Evolutionary conservation across 2,113 vertebrate species (phyloP).

Genomic region (Brachyhypopomus occidentalis): DNA sequence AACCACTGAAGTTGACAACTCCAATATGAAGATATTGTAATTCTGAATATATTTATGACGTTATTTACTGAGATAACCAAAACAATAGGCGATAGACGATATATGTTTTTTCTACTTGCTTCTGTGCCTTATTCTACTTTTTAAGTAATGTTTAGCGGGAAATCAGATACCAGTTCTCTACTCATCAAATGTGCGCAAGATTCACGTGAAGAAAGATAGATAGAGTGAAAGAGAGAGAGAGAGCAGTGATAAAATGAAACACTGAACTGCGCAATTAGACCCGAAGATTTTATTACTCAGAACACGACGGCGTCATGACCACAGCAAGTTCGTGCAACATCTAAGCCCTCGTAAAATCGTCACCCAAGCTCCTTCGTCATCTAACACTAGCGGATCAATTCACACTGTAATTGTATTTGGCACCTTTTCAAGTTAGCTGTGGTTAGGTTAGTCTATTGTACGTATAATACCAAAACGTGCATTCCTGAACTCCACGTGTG

Average conservation of each 20-base stretch:
- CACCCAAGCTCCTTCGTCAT: not conserved
- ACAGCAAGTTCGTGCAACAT: slow-evolving; percentile 32
- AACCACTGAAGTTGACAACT: no score
- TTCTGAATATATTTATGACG: no score
- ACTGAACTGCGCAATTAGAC: not conserved
- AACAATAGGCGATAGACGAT: no score
- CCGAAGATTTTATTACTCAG: slow-evolving; percentile 23
- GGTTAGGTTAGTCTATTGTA: not conserved
- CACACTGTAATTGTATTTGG: not conserved
- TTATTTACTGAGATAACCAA: no score
- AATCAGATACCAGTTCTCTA: no score
- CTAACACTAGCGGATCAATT: not conserved
- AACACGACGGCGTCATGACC: slow-evolving; percentile 6
- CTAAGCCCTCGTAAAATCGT: not conserved
- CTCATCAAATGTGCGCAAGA: no score
- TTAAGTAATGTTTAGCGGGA: no score
- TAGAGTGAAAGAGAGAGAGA: no score
- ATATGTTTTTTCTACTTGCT: no score
- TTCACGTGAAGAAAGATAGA: not conserved
- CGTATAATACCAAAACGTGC: slow-evolving; percentile 19
- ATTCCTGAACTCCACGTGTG: not conserved
- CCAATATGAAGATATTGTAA: no score
- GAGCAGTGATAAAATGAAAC: not conserved
- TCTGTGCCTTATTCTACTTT: no score
- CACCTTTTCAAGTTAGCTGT: not conserved